Evolutionary conservation across 2,888 invertebrate genomes (phyloP).

Genomic region (Apodemia hepburni): DNA sequence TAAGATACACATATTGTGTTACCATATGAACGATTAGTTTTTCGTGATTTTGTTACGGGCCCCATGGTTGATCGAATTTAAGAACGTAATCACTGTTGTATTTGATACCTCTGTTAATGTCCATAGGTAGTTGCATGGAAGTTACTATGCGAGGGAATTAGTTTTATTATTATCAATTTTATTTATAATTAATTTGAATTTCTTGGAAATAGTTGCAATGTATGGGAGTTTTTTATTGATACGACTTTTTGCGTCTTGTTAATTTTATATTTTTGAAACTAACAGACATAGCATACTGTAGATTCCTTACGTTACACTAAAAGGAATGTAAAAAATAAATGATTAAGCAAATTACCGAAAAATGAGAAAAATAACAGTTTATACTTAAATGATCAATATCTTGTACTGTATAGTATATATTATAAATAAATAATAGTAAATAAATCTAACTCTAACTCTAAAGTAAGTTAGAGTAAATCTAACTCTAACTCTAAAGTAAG

Average conservation of each 20-base stretch:
- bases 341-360: no score
- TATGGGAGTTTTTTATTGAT: not conserved
- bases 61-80: conserved; percentile 65
- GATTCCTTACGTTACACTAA: no score
- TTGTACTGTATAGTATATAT: not conserved
- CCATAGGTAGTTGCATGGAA: not conserved
- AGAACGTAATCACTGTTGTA: conserved; percentile 57
- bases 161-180: not conserved
- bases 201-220: not conserved
- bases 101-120: conserved; percentile 38
- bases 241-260: no score
- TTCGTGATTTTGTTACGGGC: conserved; percentile 44
- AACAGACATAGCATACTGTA: no score
- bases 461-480: no score
- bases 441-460: no score
- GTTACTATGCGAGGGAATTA: not conserved
- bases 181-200: not conserved
- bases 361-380: no score
- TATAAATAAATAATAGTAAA: not conserved
- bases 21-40: conserved; percentile 25
- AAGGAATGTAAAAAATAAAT: no score
- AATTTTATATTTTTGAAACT: no score
- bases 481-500: no score
- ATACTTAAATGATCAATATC: not conserved
- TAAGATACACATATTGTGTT: conserved; percentile 30